These are phyloP conservation scores for Laticauda laticaudata DNA, from an alignment of 2,113 vertebrate species.

Conservation along the genomic window DNA sequence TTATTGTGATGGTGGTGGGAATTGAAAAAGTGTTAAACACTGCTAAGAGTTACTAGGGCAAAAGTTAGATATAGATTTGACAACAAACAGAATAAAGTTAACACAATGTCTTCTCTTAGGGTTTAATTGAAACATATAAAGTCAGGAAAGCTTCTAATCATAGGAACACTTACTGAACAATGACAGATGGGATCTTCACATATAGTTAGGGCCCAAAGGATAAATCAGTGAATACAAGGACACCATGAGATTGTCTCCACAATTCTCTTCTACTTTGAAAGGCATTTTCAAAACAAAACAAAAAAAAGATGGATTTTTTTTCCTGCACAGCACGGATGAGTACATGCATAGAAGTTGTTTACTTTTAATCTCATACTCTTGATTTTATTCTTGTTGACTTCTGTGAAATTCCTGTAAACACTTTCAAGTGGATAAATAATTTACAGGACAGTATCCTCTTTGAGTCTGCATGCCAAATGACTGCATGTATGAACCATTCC, in stretches of 20 bases:
- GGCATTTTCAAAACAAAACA: background rate
- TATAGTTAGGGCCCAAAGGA: background rate
- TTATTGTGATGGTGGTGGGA: background rate
- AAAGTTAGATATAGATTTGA: background rate
- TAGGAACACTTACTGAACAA: background rate
- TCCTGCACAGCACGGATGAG: background rate
- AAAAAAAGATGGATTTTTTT: background rate
- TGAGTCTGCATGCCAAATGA: background rate
- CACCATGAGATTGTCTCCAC: background rate
- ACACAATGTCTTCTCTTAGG: background rate
- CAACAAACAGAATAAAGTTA: background rate
- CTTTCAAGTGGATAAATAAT: background rate
- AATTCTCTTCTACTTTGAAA: background rate
- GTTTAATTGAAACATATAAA: background rate
- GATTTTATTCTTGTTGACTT: background rate
- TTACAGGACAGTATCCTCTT: background rate
- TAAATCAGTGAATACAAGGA: background rate
- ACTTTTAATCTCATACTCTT: background rate
- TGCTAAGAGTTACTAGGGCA: background rate
- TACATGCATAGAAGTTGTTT: background rate
- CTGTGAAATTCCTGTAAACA: slow-evolving; percentile 1
- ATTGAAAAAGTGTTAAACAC: background rate
- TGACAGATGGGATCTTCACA: background rate
- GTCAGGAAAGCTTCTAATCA: background rate
- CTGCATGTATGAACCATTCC: background rate